Percentiles rank a stretch among this genome's conserved stretches.
Conservation (phyloP, 2,113 vertebrate genomes). For the Platycercus adscitus region DNA sequence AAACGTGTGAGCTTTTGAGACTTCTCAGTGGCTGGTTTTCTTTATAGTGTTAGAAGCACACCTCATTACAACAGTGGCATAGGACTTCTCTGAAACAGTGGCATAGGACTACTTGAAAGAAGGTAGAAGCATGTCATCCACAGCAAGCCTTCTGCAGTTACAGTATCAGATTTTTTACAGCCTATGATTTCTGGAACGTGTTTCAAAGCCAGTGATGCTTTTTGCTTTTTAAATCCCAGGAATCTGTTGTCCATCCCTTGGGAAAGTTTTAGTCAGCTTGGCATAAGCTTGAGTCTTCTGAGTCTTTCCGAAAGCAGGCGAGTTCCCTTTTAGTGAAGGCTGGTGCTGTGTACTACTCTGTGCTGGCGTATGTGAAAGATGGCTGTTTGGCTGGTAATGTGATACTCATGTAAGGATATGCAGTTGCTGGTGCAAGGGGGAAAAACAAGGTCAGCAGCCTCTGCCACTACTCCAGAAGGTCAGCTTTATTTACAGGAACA, state of each 20-base stretch:
- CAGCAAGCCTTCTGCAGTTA: neutral
- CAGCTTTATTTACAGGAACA: slow-evolving; percentile 20
- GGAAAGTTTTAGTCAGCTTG: neutral
- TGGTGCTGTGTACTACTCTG: neutral
- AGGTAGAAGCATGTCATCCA: neutral
- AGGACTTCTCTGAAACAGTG: neutral
- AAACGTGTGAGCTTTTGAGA: neutral
- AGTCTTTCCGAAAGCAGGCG: neutral
- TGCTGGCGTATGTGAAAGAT: neutral
- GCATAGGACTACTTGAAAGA: neutral
- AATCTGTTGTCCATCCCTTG: neutral
- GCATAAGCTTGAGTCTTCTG: neutral
- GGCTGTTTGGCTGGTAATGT: neutral
- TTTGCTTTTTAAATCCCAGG: neutral
- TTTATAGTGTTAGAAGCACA: neutral
- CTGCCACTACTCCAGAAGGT: neutral
- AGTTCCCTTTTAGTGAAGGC: neutral
- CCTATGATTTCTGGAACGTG: neutral
- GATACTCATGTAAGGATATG: neutral
- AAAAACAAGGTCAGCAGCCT: slow-evolving; percentile 9
- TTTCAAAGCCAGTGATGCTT: neutral
- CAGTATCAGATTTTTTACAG: neutral
- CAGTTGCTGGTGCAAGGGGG: neutral
- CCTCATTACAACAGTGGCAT: neutral
- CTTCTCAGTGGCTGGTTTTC: neutral